Conservation (phyloP, 2,797 vertebrate species). For the Pogoniulus pusillus region DNA sequence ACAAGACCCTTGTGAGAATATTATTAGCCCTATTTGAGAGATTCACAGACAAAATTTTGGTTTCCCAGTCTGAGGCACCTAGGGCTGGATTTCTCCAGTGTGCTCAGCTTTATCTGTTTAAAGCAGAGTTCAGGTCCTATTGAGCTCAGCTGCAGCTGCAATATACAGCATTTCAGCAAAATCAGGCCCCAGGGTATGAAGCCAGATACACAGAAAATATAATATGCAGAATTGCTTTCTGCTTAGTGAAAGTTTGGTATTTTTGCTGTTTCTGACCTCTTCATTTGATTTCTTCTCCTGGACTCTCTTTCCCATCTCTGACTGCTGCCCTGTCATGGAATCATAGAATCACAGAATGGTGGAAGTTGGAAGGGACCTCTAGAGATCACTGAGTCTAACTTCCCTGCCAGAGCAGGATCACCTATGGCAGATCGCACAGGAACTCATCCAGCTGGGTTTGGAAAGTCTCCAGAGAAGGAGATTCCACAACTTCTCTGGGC, state of each 20-base stretch:
- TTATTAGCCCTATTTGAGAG: slow-evolving; percentile 39
- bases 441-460: no score
- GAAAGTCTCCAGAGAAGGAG: no score
- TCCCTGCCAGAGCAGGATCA: no score
- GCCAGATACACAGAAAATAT: background rate
- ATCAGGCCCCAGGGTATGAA: background rate
- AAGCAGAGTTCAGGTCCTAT: slow-evolving; percentile 19
- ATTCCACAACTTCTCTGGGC: no score
- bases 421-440: no score
- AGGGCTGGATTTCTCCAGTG: background rate
- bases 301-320: background rate
- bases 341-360: no score
- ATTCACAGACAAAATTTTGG: slow-evolving; percentile 11
- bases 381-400: no score
- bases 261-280: background rate
- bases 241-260: background rate
- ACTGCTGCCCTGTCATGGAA: background rate
- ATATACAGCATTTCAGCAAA: slow-evolving; percentile 33
- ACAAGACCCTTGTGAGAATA: slow-evolving; percentile 23
- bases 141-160: slow-evolving; percentile 25
- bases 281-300: background rate
- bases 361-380: no score
- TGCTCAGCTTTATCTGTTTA: slow-evolving; percentile 34
- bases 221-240: background rate
- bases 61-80: slow-evolving; percentile 1